phyloP scores from a whole-genome alignment of 2,888 invertebrate species.

The Drosophila paramelanica region DNA sequence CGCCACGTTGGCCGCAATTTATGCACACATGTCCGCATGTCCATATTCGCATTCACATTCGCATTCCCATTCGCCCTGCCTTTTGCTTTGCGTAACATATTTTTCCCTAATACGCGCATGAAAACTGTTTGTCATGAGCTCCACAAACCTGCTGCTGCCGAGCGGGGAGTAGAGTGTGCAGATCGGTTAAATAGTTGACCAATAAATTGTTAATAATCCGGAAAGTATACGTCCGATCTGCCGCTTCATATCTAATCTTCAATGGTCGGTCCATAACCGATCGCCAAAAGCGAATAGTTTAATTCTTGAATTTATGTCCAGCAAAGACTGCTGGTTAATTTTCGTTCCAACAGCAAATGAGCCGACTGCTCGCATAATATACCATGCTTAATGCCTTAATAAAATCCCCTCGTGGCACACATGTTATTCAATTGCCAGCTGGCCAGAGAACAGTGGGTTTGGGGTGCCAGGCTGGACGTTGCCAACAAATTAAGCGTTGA shows the following conservation, averaged over 20 bases:
- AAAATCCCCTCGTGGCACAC: slow-evolving; percentile 57
- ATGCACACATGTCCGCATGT: slow-evolving; percentile 60
- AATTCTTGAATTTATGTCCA: slow-evolving; percentile 17
- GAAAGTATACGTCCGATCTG: background rate
- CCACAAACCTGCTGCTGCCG: slow-evolving; percentile 20
- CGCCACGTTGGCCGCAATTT: slow-evolving; percentile 76
- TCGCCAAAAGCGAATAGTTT: background rate
- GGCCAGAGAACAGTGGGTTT: slow-evolving; percentile 7
- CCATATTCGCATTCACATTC: slow-evolving; percentile 27
- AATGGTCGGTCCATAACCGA: background rate
- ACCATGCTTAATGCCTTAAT: slow-evolving; percentile 72
- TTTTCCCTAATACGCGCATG: slow-evolving; percentile 32
- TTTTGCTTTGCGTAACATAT: slow-evolving; percentile 49
- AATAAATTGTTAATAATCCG: slow-evolving; percentile 22
- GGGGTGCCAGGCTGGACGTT: slow-evolving; percentile 18
- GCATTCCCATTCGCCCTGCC: slow-evolving; percentile 27
- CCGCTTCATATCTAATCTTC: too few species aligned
- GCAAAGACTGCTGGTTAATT: slow-evolving; percentile 3
- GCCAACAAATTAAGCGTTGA: slow-evolving; percentile 71
- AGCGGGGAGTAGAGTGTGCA: background rate
- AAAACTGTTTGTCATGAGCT: slow-evolving; percentile 52
- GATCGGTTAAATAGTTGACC: slow-evolving; percentile 16
- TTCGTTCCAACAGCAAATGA: slow-evolving; percentile 33
- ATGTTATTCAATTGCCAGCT: slow-evolving; percentile 65
- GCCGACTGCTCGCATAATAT: slow-evolving; percentile 57